These are phyloP conservation scores for Platynereis dumerilii DNA, from an alignment of 2,888 invertebrate species.

Conservation along the genomic window DNA sequence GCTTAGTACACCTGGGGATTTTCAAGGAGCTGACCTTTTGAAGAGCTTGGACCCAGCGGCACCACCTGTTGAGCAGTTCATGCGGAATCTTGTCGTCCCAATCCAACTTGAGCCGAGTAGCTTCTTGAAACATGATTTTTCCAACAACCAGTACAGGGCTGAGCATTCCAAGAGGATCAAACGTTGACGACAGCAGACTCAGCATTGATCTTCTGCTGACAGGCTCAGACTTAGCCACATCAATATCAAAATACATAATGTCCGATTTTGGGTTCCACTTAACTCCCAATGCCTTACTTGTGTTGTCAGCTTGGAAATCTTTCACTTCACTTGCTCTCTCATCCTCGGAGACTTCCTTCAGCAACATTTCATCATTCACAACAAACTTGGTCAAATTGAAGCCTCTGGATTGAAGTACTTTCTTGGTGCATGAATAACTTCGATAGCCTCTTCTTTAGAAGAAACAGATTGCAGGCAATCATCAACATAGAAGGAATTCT, in stretches of 20 bases:
- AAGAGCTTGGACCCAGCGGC: constrained; percentile 27
- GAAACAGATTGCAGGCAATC: constrained; percentile 28
- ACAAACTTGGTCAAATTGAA: constrained; percentile 37
- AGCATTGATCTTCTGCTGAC: constrained; percentile 32
- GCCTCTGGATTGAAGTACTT: constrained; percentile 24
- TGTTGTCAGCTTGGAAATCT: too few relatives aligned
- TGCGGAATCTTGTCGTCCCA: constrained; percentile 42
- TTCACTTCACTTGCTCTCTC: constrained; percentile 25
- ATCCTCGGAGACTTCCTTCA: constrained; percentile 29
- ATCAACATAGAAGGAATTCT: constrained; percentile 33
- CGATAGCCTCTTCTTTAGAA: constrained; percentile 9
- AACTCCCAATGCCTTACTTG: too few relatives aligned
- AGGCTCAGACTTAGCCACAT: too few relatives aligned
- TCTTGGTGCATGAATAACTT: constrained; percentile 20
- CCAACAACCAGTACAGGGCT: constrained; percentile 36
- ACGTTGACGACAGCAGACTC: constrained; percentile 31
- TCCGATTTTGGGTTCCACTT: too few relatives aligned
- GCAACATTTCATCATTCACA: constrained; percentile 28
- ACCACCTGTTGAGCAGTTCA: constrained; percentile 30
- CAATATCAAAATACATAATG: constrained; percentile 14
- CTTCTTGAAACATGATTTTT: constrained; percentile 38
- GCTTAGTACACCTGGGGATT: too few relatives aligned
- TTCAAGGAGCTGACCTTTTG: not conserved
- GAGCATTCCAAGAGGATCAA: constrained; percentile 38
- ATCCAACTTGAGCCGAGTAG: constrained; percentile 29